phyloP scores from a whole-genome alignment of 1,140 invertebrate genomes.

The Teleopsis dalmanni region DNA sequence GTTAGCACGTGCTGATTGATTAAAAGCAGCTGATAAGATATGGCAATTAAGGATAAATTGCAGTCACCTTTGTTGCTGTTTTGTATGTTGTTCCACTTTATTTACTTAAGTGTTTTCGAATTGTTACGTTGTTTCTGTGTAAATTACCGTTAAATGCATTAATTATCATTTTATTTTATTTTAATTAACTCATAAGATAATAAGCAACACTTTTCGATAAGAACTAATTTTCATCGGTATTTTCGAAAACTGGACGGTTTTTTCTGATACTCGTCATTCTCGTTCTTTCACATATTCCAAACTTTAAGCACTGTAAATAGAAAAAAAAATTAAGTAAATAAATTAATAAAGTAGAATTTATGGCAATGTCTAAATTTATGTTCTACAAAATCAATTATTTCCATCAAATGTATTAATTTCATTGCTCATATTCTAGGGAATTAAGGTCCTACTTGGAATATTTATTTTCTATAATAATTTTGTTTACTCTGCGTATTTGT shows the following conservation, averaged over 20 bases:
- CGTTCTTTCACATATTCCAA: background rate
- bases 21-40: background rate
- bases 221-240: too few relatives aligned
- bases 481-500: background rate
- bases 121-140: background rate
- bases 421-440: too few relatives aligned
- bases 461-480: background rate
- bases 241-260: too few relatives aligned
- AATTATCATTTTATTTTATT: conserved; percentile 4
- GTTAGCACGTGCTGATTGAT: background rate
- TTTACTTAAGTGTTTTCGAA: background rate
- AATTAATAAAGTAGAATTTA: background rate
- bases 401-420: too few relatives aligned
- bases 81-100: background rate
- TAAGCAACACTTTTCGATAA: too few relatives aligned
- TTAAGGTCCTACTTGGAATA: too few relatives aligned
- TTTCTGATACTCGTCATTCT: too few relatives aligned
- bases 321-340: background rate
- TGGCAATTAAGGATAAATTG: background rate
- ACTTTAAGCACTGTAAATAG: background rate
- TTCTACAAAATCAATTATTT: too few relatives aligned
- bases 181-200: too few relatives aligned
- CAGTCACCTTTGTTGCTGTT: background rate
- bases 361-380: too few relatives aligned
- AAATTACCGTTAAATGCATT: conserved; percentile 1